These are phyloP conservation scores for Dastarcus helophoroides DNA, from an alignment of 2,888 invertebrate species.

Conservation along the genomic window DNA sequence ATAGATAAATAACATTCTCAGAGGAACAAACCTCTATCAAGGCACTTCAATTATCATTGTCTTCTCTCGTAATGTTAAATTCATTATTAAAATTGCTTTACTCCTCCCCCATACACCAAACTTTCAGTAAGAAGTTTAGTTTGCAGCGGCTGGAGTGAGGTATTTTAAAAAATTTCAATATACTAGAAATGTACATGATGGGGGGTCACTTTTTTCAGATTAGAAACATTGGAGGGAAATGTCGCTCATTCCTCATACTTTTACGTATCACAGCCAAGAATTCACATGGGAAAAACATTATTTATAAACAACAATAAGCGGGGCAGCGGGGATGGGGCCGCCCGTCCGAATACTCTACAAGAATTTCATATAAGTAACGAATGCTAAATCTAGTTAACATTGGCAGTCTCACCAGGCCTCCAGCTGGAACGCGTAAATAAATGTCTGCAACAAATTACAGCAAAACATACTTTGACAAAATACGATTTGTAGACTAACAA, in stretches of 20 bases:
- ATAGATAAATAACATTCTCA: slow-evolving; percentile 28
- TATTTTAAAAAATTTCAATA: too few relatives aligned
- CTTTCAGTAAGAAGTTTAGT: too few relatives aligned
- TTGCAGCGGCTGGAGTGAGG: too few relatives aligned
- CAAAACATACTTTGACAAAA: too few relatives aligned
- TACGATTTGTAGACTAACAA: too few relatives aligned
- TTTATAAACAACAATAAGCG: slow-evolving; percentile 23
- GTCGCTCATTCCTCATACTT: slow-evolving; percentile 35
- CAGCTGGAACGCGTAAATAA: too few relatives aligned
- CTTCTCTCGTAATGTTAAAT: slow-evolving; percentile 14
- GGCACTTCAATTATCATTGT: slow-evolving; percentile 33
- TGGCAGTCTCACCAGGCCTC: not conserved
- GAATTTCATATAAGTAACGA: slow-evolving; percentile 27
- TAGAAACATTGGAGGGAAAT: slow-evolving; percentile 34
- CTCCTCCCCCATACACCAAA: too few relatives aligned
- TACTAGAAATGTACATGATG: too few relatives aligned
- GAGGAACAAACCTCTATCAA: slow-evolving; percentile 22
- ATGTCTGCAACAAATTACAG: slow-evolving; percentile 5
- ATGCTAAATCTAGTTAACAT: slow-evolving; percentile 17
- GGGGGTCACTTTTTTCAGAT: too few relatives aligned
- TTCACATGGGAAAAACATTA: slow-evolving; percentile 35
- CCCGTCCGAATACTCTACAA: slow-evolving; percentile 6
- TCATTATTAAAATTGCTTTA: too few relatives aligned
- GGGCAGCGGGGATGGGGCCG: slow-evolving; percentile 14
- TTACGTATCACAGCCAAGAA: slow-evolving; percentile 41